Conservation (phyloP, 2,888 invertebrate genomes). For the Phlogophora meticulosa region DNA sequence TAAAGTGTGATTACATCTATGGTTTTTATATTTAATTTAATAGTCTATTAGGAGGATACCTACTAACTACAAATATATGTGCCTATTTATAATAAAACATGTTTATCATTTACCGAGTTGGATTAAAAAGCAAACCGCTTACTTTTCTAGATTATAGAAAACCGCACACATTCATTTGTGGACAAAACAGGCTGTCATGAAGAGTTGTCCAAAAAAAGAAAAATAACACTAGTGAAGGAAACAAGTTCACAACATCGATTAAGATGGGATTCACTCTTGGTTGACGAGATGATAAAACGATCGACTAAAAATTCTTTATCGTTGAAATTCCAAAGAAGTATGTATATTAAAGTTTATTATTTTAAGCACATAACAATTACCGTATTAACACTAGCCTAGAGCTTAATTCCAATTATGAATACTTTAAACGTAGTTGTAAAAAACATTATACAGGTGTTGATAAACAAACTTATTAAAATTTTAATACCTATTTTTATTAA, state of each 20-base stretch:
- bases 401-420: neutral
- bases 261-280: too few relatives aligned
- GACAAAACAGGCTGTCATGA: too few relatives aligned
- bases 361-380: neutral
- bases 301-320: neutral
- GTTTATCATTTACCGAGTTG: too few relatives aligned
- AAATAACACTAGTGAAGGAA: too few relatives aligned
- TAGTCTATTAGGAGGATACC: neutral
- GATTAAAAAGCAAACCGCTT: too few relatives aligned
- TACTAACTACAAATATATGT: too few relatives aligned
- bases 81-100: too few relatives aligned
- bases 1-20: constrained; percentile 2
- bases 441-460: constrained; percentile 6
- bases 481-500: constrained; percentile 23
- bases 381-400: constrained; percentile 1
- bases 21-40: constrained; percentile 1
- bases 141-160: too few relatives aligned
- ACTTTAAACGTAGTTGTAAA: neutral
- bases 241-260: too few relatives aligned
- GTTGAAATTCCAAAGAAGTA: neutral
- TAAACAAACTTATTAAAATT: constrained; percentile 34
- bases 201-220: too few relatives aligned
- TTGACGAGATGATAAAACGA: neutral
- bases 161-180: too few relatives aligned
- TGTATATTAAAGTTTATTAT: neutral